A percentile compares a stretch with the other conserved stretches of the same genome.
phyloP scores from a whole-genome alignment of 1,140 invertebrate species.

The Ceratoteleas bidentatus region DNA sequence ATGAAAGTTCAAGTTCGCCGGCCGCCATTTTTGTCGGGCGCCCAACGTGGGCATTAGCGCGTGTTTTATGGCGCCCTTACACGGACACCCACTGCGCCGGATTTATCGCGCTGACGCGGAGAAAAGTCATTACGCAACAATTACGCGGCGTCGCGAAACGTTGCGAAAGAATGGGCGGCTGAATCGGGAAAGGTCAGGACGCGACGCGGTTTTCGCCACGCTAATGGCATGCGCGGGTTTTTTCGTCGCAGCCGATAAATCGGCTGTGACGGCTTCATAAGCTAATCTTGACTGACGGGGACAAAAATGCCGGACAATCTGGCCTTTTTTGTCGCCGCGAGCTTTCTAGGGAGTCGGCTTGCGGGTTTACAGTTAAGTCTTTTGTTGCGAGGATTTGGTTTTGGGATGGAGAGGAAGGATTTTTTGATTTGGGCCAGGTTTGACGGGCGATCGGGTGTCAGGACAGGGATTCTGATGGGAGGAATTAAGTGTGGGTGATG shows the following conservation, averaged over 20 bases:
- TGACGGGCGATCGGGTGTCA: too few species aligned
- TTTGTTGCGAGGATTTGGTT: too few species aligned
- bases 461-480: too few species aligned
- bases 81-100: slow-evolving; percentile 36
- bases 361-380: too few species aligned
- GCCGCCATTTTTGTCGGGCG: slow-evolving; percentile 29
- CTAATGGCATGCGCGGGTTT: slow-evolving; percentile 48
- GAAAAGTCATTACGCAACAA: slow-evolving; percentile 54
- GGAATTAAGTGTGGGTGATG: too few species aligned
- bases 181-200: slow-evolving; percentile 52
- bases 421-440: too few species aligned
- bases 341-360: too few species aligned
- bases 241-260: slow-evolving; percentile 37
- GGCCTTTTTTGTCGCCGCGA: slow-evolving; percentile 1
- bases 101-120: slow-evolving; percentile 35
- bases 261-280: slow-evolving; percentile 55
- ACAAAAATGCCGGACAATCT: slow-evolving; percentile 38
- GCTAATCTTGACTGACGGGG: slow-evolving; percentile 52
- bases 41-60: slow-evolving; percentile 25
- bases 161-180: slow-evolving; percentile 35
- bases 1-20: slow-evolving; percentile 26
- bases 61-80: slow-evolving; percentile 43
- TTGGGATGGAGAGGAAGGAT: too few species aligned
- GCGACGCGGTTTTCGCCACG: not conserved
- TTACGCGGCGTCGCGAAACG: slow-evolving; percentile 26